Evolutionary conservation across 2,113 vertebrate species (phyloP).

Genomic region (Phainopepla nitens): DNA sequence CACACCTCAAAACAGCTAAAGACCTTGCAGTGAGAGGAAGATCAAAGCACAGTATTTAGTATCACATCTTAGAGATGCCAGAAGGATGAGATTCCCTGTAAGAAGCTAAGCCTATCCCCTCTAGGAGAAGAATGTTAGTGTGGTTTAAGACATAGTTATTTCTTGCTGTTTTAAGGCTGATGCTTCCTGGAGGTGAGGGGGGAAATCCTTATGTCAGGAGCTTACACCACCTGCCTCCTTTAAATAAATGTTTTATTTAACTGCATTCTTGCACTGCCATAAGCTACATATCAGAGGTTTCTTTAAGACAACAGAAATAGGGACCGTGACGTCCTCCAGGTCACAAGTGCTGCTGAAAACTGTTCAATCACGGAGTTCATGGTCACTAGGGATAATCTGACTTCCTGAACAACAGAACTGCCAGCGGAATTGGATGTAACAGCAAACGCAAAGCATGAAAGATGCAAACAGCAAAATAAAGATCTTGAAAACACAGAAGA

Average conservation of each 20-base stretch:
- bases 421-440: background rate
- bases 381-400: background rate
- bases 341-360: background rate
- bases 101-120: background rate
- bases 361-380: background rate
- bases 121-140: background rate
- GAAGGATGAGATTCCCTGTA: background rate
- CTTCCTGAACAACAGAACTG: background rate
- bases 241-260: background rate
- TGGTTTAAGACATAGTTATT: background rate
- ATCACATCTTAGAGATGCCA: background rate
- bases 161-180: background rate
- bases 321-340: background rate
- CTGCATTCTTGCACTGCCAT: background rate
- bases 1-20: background rate
- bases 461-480: background rate
- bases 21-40: background rate
- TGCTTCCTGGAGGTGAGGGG: background rate
- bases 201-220: background rate
- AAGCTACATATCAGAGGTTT: background rate
- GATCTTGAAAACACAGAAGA: background rate
- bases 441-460: background rate
- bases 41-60: background rate
- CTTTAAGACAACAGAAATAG: background rate
- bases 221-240: background rate